phyloP scores from a whole-genome alignment of 2,888 invertebrate species.

The Nudaria mundana region DNA sequence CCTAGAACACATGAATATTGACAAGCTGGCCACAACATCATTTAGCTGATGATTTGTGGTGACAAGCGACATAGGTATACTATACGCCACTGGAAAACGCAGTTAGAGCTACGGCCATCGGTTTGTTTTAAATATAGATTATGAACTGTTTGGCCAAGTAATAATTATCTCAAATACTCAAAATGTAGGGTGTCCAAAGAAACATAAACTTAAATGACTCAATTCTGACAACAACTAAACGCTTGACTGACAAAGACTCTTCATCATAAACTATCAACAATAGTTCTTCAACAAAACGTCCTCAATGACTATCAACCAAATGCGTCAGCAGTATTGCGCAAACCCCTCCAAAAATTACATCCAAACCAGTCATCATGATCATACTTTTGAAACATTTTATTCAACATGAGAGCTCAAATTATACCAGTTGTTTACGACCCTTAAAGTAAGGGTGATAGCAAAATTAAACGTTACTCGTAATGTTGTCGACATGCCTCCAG shows the following conservation, averaged over 20 bases:
- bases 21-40: no score
- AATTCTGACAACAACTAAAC: constrained; percentile 9
- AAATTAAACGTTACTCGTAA: constrained; percentile 78
- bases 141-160: no score
- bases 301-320: constrained; percentile 66
- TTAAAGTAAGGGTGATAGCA: constrained; percentile 51
- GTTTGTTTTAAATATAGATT: no score
- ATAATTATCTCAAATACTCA: no score
- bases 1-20: no score
- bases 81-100: no score
- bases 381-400: constrained; percentile 13
- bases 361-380: constrained; percentile 39
- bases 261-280: constrained; percentile 70
- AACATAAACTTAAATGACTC: constrained; percentile 4
- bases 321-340: constrained; percentile 76
- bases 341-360: constrained; percentile 60
- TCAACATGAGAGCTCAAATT: constrained; percentile 29
- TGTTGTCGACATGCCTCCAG: constrained; percentile 78
- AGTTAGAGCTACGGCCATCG: no score
- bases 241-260: constrained; percentile 47
- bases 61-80: no score
- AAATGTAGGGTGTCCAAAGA: no score
- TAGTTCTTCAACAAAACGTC: constrained; percentile 54
- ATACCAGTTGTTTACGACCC: constrained; percentile 40
- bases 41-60: no score